These are phyloP conservation scores for Zootermopsis nevadensis DNA, from an alignment of 2,888 invertebrate genomes.

Conservation along the genomic window DNA sequence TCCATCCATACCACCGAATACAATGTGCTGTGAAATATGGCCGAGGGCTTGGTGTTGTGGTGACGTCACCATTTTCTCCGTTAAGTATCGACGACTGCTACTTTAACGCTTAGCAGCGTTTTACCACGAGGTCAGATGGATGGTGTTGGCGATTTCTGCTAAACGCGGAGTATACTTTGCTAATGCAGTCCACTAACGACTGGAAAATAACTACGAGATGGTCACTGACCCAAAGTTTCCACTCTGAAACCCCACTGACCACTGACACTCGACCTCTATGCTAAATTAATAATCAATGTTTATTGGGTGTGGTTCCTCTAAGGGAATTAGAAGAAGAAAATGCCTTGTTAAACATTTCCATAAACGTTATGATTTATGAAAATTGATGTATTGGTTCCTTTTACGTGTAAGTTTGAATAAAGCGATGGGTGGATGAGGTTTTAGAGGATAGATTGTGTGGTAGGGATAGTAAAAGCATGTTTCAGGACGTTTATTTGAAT, in stretches of 20 bases:
- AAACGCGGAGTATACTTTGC: neutral
- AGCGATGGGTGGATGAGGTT: neutral
- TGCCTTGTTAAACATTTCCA: slow-evolving; percentile 35
- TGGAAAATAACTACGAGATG: slow-evolving; percentile 1
- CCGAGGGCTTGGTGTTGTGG: too few species aligned
- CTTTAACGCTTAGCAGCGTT: too few species aligned
- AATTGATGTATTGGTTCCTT: slow-evolving; percentile 39
- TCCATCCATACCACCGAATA: too few species aligned
- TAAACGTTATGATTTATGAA: slow-evolving; percentile 39
- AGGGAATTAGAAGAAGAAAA: slow-evolving; percentile 26
- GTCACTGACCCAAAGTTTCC: neutral
- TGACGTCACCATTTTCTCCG: too few species aligned
- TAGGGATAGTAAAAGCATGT: neutral
- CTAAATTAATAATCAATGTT: slow-evolving; percentile 42
- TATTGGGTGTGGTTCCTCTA: slow-evolving; percentile 34
- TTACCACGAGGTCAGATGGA: too few species aligned
- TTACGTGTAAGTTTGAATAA: neutral
- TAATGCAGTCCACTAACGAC: neutral
- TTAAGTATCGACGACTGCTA: too few species aligned
- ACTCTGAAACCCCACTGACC: slow-evolving; percentile 20
- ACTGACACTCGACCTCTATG: slow-evolving; percentile 41
- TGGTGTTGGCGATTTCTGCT: neutral
- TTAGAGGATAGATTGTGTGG: neutral
- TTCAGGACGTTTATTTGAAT: neutral
- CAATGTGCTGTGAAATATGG: too few species aligned